Conservation (phyloP, 2,888 invertebrate genomes). For the Scotopteryx bipunctaria region DNA sequence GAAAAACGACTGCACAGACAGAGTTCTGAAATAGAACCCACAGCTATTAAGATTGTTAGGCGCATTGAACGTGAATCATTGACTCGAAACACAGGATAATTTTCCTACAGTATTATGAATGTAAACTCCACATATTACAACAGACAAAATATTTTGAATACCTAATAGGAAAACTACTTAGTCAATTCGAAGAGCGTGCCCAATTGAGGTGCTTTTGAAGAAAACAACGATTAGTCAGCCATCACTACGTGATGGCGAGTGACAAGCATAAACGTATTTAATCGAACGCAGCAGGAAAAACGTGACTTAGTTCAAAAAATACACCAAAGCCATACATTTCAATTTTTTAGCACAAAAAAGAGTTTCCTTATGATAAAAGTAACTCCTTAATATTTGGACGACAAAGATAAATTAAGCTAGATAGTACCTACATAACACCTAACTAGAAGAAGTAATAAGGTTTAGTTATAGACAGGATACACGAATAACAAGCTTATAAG, state of each 20-base stretch:
- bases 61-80: constrained; percentile 21
- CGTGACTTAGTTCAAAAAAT: constrained; percentile 37
- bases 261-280: constrained; percentile 37
- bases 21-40: constrained; percentile 22
- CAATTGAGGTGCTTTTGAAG: constrained; percentile 7
- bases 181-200: background rate
- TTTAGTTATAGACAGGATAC: background rate
- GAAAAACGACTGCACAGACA: constrained; percentile 20
- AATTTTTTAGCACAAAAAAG: background rate
- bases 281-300: constrained; percentile 37
- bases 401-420: background rate
- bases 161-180: background rate
- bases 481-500: background rate
- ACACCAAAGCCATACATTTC: background rate
- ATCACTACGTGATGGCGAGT: constrained; percentile 34
- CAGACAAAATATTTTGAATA: constrained; percentile 2
- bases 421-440: background rate
- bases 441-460: background rate
- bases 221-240: constrained; percentile 26
- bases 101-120: constrained; percentile 10
- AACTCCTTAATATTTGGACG: no score
- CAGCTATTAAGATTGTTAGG: constrained; percentile 14
- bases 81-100: constrained; percentile 5
- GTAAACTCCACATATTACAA: background rate
- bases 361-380: background rate